phyloP scores from a whole-genome alignment of 1,140 invertebrate species.

The Drosophila bocki region DNA sequence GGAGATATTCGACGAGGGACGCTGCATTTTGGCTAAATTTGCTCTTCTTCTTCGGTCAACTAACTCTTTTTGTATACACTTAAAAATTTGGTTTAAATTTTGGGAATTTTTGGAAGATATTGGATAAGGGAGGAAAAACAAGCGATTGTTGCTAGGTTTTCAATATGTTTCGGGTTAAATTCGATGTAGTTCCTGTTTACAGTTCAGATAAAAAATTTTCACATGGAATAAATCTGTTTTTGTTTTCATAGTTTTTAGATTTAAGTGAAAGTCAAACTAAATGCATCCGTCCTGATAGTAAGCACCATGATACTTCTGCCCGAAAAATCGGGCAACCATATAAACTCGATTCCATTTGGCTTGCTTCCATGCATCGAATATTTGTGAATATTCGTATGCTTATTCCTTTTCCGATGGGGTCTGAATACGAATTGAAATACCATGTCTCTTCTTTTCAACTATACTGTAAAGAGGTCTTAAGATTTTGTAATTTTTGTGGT shows the following conservation, averaged over 20 bases:
- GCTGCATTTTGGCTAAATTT: conserved; percentile 60
- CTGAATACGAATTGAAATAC: conserved; percentile 10
- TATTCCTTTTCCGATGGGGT: conserved; percentile 2
- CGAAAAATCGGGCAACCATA: conserved; percentile 8
- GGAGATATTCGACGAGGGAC: conserved; percentile 69
- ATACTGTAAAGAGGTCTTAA: conserved; percentile 12
- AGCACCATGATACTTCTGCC: conserved; percentile 8
- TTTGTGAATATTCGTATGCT: background rate
- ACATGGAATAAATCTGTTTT: background rate
- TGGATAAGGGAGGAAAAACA: background rate
- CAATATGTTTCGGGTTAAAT: background rate
- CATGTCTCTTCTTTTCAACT: conserved; percentile 15
- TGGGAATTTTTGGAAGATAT: background rate
- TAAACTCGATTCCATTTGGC: conserved; percentile 14
- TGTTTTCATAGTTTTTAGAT: background rate
- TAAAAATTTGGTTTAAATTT: background rate
- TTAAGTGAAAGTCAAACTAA: conserved; percentile 9
- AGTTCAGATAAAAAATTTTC: conserved; percentile 13
- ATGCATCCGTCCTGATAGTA: conserved; percentile 8
- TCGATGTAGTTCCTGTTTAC: conserved; percentile 9
- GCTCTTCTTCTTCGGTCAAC: background rate
- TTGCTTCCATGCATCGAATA: background rate
- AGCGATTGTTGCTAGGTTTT: conserved; percentile 4
- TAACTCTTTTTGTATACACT: conserved; percentile 9
- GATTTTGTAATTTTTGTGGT: background rate